These are phyloP conservation scores for Pachyrhynchus sulphureomaculatus DNA, from an alignment of 1,140 invertebrate species.

Conservation along the genomic window DNA sequence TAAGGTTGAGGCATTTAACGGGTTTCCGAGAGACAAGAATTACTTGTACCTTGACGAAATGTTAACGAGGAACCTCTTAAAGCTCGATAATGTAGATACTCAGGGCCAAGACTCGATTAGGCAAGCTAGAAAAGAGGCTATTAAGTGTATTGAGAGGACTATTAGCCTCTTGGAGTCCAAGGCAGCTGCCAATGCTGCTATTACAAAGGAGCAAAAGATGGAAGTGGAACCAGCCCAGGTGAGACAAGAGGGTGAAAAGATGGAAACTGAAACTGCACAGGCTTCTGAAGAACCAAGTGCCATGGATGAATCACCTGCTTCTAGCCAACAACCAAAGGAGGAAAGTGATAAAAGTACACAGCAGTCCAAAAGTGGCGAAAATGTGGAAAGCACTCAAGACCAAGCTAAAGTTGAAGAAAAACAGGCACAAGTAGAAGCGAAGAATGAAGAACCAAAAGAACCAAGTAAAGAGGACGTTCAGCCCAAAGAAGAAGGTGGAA, in stretches of 20 bases:
- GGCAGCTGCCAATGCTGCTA: constrained; percentile 56
- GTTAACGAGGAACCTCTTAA: constrained; percentile 88
- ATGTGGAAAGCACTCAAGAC: not conserved
- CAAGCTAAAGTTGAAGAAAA: not conserved
- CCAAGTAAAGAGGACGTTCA: not conserved
- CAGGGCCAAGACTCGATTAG: constrained; percentile 88
- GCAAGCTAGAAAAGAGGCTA: constrained; percentile 80
- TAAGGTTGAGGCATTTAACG: constrained; percentile 76
- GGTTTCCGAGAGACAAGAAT: constrained; percentile 75
- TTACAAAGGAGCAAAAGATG: constrained; percentile 35
- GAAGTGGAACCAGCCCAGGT: constrained; percentile 14
- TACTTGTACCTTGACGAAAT: constrained; percentile 92
- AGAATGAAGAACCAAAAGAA: constrained; percentile 1
- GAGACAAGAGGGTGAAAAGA: constrained; percentile 14
- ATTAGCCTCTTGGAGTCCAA: constrained; percentile 80
- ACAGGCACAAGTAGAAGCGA: not conserved
- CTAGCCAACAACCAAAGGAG: not conserved
- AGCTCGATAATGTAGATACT: constrained; percentile 88
- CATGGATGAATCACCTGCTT: not conserved
- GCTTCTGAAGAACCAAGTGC: constrained; percentile 15
- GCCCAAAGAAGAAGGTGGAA: not conserved
- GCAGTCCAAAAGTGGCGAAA: not conserved
- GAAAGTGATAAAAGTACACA: not conserved
- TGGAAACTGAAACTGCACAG: constrained; percentile 13
- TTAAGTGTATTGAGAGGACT: constrained; percentile 82